Base-by-base conservation (phyloP, 2,113 vertebrate species). In the Ictidomys tridecemlineatus region DNA sequence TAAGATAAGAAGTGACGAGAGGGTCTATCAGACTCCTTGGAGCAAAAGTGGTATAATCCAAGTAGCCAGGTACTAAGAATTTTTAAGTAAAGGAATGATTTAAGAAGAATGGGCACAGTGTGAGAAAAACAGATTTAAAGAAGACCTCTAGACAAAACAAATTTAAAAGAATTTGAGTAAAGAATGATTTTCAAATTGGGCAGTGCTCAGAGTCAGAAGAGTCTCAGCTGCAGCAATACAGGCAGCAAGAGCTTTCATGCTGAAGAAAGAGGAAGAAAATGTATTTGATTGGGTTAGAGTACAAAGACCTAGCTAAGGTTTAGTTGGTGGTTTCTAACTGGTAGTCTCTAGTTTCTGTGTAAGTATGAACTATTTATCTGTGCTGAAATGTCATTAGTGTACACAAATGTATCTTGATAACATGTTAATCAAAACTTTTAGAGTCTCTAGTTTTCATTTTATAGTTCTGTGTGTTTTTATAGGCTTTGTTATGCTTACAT, bases 201-300 rank as follows among this genome's bases (percentile, higher is more conserved):
- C 26, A 74, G 17, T 26, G 16, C 1, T 48, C 34, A 63, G 45
- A 67, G 48, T 14, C 11, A 45, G 76, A 18, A 58, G 24, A 63
- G 12, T 13, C 3, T 51, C 37, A 8, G 1, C 28, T 42, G 17
- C 8, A 48, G 63, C 11, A 8, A 17, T 2, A 2, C 13, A 13
- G 14, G 13, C 14, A 48, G 39, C 26, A 17, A 79, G 53, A 79
- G 39, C 17, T 32, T 80, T 73, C 12, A 16, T 26, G 9, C 7
- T 8, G 8, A 42, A 70, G 42, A 37, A 14, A 67, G 72, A 37
- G 2, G 30, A 48, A 30, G 18, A 48, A 51, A 24, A 26, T 12
- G 32, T 32, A 8, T 48, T n/a, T 22, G 6, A 58, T 10, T 79
- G 11, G 6, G 39, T 26, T 72, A 17, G 39, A 48, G 1, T 39